Evolutionary conservation across 2,888 invertebrate species (phyloP), one percentile per base, ranked within the genome.

Genomic region (Aphodius granarius): DNA sequence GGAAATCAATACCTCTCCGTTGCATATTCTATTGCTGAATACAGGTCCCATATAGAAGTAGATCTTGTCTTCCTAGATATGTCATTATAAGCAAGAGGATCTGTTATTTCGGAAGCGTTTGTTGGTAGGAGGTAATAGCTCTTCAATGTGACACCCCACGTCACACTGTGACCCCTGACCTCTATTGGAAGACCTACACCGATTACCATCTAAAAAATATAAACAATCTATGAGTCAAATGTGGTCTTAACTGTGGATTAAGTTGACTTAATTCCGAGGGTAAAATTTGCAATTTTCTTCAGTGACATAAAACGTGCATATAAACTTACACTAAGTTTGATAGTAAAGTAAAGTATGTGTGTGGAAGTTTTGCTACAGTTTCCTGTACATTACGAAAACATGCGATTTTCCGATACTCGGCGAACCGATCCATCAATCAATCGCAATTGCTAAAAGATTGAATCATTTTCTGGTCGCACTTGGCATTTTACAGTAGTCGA

Each of bases 111-210:
- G 0, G 90, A 86, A 80, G 90, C 90, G 82, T 93, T 93, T 73
- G 90, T 90, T 5, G 93, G 93, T 77, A 93, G 85, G 78, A 90
- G 88, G 85, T 92, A 93, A 84, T 91, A 92, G 78, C 92, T 91
- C 85, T 93, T 93, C 22, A 92, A 89, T 17, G 92, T 92, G 9
- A 91, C 90, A 0, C 93, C 92, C 62, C 91, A 88, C 15, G 91
- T 91, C 5, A 93, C 90, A 79, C 91, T 88, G 79, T 91, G 88
- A 82, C 90, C 89, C 84, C 90, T 89, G 16, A 91, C 86, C 82
- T 92, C 92, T 22, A 92, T 90, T 1, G 93, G 92, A 21, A 93
- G 87, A 83, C 93, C 92, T 75, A 93, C 87, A 82, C 92, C 92
- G 73, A 91, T 89, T 79, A 93, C 91, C 80, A 93, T 89, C 93